A percentile compares a stretch with the other conserved stretches of the same genome.
Conservation (phyloP, 2,888 invertebrate genomes). For the Neoascia interrupta region DNA sequence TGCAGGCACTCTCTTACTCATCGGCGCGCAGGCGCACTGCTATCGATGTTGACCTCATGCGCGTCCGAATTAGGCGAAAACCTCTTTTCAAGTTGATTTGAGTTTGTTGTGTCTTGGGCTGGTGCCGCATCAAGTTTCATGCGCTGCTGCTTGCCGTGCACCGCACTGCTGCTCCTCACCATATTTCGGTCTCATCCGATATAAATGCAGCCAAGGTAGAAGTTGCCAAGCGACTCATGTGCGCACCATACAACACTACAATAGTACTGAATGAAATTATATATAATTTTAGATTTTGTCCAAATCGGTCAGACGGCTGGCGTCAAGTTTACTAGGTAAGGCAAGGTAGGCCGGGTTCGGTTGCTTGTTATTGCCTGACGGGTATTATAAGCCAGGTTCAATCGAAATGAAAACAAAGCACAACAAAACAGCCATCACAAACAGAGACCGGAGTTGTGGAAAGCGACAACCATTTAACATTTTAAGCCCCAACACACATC, state of each 20-base stretch:
- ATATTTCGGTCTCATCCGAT: slow-evolving; percentile 50
- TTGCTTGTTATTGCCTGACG: slow-evolving; percentile 9
- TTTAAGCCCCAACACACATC: slow-evolving; percentile 3
- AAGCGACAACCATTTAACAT: slow-evolving; percentile 37
- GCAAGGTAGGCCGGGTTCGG: slow-evolving; percentile 59
- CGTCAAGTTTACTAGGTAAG: slow-evolving; percentile 67
- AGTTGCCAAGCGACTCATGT: background rate
- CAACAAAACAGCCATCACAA: background rate
- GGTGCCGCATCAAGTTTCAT: background rate
- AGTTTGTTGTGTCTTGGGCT: slow-evolving; percentile 63
- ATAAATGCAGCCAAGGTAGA: slow-evolving; percentile 64
- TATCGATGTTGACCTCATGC: slow-evolving; percentile 65
- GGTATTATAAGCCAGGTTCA: slow-evolving; percentile 31
- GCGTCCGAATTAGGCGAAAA: slow-evolving; percentile 63
- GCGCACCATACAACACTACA: slow-evolving; percentile 26
- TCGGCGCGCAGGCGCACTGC: too few relatives aligned
- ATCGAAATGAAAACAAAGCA: slow-evolving; percentile 43
- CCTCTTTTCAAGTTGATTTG: slow-evolving; percentile 62
- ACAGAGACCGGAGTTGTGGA: too few relatives aligned
- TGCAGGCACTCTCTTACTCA: slow-evolving; percentile 68
- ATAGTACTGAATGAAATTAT: slow-evolving; percentile 65
- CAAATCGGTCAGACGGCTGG: slow-evolving; percentile 69
- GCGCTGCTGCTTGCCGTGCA: background rate
- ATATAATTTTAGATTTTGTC: slow-evolving; percentile 63
- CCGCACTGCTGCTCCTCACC: background rate